Evolutionary conservation across 2,888 invertebrate species (phyloP).

Genomic region (Mechanitis mazaeus): DNA sequence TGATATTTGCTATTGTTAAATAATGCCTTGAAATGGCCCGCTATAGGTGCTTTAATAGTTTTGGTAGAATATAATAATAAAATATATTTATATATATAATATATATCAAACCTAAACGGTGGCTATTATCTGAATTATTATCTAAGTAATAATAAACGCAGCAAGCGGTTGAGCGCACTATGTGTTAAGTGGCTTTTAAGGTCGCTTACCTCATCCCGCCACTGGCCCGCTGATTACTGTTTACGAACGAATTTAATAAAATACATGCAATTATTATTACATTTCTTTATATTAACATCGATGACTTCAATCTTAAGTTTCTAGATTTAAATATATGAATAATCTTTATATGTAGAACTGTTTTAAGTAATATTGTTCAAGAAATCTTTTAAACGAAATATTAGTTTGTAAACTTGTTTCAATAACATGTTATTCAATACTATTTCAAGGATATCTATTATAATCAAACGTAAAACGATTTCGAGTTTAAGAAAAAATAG

Average conservation of each 20-base stretch:
- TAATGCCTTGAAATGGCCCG: constrained; percentile 1
- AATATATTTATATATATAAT: neutral
- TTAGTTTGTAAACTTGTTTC: no score
- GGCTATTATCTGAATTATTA: constrained; percentile 46
- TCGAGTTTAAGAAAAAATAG: constrained; percentile 34
- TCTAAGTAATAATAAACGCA: constrained; percentile 66
- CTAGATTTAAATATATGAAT: no score
- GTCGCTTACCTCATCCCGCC: constrained; percentile 71
- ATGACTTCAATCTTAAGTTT: neutral
- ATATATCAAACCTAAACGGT: constrained; percentile 3
- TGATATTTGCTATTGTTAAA: constrained; percentile 35
- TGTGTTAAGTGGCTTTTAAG: constrained; percentile 72
- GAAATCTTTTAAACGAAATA: no score
- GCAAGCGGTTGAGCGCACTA: constrained; percentile 49
- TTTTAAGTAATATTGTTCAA: no score
- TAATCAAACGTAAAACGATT: constrained; percentile 19
- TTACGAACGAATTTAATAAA: constrained; percentile 54
- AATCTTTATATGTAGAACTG: no score
- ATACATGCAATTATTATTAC: constrained; percentile 48
- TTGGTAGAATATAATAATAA: neutral
- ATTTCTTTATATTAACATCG: constrained; percentile 34
- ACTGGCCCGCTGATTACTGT: constrained; percentile 49
- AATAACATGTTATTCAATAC: neutral
- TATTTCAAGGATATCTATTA: constrained; percentile 31
- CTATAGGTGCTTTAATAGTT: neutral